Base-by-base conservation (phyloP, 2,888 invertebrate species). In the Neoaliturus tenellus region DNA sequence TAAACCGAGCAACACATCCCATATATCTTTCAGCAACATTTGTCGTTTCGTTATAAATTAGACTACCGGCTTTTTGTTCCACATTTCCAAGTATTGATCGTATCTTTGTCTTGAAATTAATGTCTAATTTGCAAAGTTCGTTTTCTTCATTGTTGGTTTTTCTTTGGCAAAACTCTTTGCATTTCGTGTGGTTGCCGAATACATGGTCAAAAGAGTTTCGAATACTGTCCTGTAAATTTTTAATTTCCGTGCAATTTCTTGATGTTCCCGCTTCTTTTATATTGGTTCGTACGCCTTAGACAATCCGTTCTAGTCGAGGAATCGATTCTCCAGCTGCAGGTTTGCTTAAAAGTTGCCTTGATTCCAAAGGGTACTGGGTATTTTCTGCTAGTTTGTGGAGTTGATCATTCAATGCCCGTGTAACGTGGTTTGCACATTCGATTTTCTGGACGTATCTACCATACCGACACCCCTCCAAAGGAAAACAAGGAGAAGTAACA, bases 361-460 rank as follows among this genome's bases (percentile, higher is more conserved):
- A 71, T 25, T 51, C 80, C 1, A 58, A 14, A 0, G 55, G 62
- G n/a, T 20, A 41, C 20, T 58, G 20, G 8, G 51, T 73, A 35
- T 83, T 83, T 28, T 48, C 41, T 3, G 48, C 69, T 0, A 85
- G 14, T 8, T 71, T 82, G 23, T 69, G 83, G 4, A 86, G n/a
- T 20, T 85, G 81, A 35, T 81, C 73, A 10, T 73, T 69, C 14
- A 83, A 58, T 31, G 78, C 84, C 4, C 85, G 33, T 12, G 83
- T 69, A 20, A 89, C 69, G 84, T 90, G 89, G 82, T 89, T 89
- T 6, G 62, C 83, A 83, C 90, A 90, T 84, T 89, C 89, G 2
- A 89, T 84, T 88, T 89, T 90, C 75, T 88, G 62, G 0, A 88
- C 85, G 41, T 81, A 48, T 20, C 84, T 55, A 20, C 86, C 85